These are phyloP conservation scores for Pseudorhiza aurosa DNA, from an alignment of 30 jellyfish, hydroid and myxozoan genomes.

Conservation along the genomic window DNA sequence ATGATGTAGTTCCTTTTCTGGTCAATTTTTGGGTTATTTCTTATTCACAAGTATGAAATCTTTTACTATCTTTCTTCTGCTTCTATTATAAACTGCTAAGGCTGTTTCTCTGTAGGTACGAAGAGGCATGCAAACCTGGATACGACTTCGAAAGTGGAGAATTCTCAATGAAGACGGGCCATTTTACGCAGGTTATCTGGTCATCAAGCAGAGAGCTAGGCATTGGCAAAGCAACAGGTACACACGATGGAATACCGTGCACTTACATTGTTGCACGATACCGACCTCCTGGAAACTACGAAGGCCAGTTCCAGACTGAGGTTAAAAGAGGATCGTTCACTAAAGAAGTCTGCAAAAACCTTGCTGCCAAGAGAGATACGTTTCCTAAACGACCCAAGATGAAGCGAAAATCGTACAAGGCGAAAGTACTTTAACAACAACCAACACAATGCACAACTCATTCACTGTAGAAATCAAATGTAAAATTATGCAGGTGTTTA, in stretches of 20 bases:
- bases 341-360: slow-evolving; percentile 39
- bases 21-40: too few relatives aligned
- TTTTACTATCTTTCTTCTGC: too few relatives aligned
- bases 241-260: slow-evolving; percentile 68
- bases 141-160: slow-evolving; percentile 63
- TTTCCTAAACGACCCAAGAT: neutral
- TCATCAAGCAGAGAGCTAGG: slow-evolving; percentile 67
- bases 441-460: too few relatives aligned
- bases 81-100: too few relatives aligned
- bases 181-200: slow-evolving; percentile 90
- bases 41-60: too few relatives aligned
- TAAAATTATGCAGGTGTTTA: too few relatives aligned
- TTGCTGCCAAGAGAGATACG: slow-evolving; percentile 8
- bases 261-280: slow-evolving; percentile 87
- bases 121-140: slow-evolving; percentile 87
- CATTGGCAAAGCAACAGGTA: slow-evolving; percentile 66
- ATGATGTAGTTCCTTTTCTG: too few relatives aligned
- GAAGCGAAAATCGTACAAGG: neutral
- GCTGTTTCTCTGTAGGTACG: slow-evolving; percentile 91
- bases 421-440: neutral
- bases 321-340: slow-evolving; percentile 75
- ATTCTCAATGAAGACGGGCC: slow-evolving; percentile 73
- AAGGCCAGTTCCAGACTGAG: slow-evolving; percentile 64
- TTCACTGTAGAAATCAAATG: too few relatives aligned
- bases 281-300: slow-evolving; percentile 80